Base-by-base conservation (phyloP, 2,113 vertebrate genomes). In the Catharus bicknelli region DNA sequence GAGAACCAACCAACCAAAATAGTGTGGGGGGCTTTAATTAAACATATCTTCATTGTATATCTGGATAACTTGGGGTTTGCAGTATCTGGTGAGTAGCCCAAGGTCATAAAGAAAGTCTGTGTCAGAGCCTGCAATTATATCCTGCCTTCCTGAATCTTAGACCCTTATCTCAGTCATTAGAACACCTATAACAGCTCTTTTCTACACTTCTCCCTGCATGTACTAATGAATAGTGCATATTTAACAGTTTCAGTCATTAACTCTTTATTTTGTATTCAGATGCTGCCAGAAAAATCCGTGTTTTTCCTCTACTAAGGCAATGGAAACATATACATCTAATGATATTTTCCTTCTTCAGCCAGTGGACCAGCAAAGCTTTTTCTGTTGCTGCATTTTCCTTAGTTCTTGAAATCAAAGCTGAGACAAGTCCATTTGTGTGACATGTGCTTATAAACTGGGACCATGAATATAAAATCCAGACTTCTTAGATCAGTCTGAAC, bases 401-500 rank as follows among this genome's bases (percentile, higher is more conserved):
- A 53, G 58, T 74, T 67, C 45, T 74, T 77, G 32, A 85, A 84
- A 75, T 77, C 27, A 47, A 26, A 0, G 0, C 32, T 87, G 64
- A 69, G n/a, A 61, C 55, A 82, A 77, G n/a, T 42, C 29, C 51
- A 45, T 70, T 76, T 8, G 4, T 40, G 25, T 61, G 36, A 78
- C 18, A 63, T 89, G 59, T 84, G 7, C 66, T 69, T 73, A 83
- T 57, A 70, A 91, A 66, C 1, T 82, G 12, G 55, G 70, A 80
- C 79, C 22, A 32, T 72, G 32, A 86, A 32, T 54, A 89, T 8
- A 84, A 92, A 94, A 95, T 77, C 55, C 89, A 92, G 83, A 88
- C 90, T 90, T 94, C 86, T 90, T 83, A 83, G 81, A 57, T 95
- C 85, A 91, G 61, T 77, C 62, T 4, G 18, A 90, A 84, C 89